Evolutionary conservation across 2,113 vertebrate genomes (phyloP).

Genomic region (Garra rufa): DNA sequence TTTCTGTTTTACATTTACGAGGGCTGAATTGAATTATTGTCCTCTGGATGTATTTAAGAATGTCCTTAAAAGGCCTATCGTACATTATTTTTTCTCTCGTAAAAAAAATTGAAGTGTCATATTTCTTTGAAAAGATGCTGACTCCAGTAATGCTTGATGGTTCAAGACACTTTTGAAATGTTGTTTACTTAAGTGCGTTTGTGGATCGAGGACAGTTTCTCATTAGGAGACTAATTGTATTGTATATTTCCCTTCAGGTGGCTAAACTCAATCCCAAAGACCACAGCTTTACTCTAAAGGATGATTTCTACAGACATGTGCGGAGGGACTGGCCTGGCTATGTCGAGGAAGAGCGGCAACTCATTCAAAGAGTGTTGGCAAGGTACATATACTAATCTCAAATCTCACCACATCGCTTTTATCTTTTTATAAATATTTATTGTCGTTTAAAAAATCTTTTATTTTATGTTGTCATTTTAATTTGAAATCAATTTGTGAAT

Average conservation of each 20-base stretch:
- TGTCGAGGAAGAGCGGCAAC: slow-evolving; percentile 78
- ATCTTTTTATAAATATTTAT: too few relatives aligned
- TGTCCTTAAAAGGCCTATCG: slow-evolving; percentile 7
- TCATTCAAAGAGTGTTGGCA: slow-evolving; percentile 70
- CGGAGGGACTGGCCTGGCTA: slow-evolving; percentile 78
- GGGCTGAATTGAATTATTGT: slow-evolving; percentile 28
- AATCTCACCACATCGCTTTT: background rate
- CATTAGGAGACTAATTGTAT: background rate
- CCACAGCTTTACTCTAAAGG: slow-evolving; percentile 76
- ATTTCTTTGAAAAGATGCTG: slow-evolving; percentile 16
- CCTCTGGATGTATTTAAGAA: slow-evolving; percentile 26
- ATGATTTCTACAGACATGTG: slow-evolving; percentile 70
- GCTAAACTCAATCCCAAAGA: slow-evolving; percentile 76
- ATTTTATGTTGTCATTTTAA: too few relatives aligned
- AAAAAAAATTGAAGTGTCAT: background rate
- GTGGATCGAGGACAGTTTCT: background rate
- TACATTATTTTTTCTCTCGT: background rate
- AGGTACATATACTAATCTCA: slow-evolving; percentile 67
- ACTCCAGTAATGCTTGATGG: background rate
- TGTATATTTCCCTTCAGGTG: slow-evolving; percentile 73
- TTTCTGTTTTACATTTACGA: slow-evolving; percentile 18
- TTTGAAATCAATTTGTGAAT: too few relatives aligned
- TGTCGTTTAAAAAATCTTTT: too few relatives aligned
- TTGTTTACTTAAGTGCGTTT: background rate
- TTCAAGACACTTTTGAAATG: background rate